Evolutionary conservation across 2,113 vertebrate genomes (phyloP).

Genomic region (Cynopterus brachyotis): DNA sequence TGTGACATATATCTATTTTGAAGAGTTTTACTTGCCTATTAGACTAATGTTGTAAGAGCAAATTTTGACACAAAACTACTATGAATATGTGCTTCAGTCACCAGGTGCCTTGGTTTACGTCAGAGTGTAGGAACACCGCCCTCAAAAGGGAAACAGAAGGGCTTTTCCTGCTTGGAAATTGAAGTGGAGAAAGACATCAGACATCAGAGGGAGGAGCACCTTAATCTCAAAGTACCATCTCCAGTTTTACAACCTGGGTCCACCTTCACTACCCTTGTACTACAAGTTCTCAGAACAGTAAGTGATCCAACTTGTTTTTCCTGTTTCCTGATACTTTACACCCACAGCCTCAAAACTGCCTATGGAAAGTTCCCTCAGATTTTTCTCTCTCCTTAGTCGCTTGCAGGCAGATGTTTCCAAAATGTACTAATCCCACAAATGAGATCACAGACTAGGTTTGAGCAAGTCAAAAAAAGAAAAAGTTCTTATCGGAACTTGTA

Average conservation of each 20-base stretch:
- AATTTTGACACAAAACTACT: not conserved
- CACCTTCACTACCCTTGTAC: not conserved
- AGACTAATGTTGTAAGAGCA: not conserved
- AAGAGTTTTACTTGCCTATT: not conserved
- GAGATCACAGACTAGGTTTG: not conserved
- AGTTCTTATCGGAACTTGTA: not conserved
- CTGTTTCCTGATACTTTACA: conserved; percentile 57
- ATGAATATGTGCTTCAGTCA: not conserved
- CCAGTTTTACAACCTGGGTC: conserved; percentile 25
- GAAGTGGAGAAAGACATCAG: not conserved
- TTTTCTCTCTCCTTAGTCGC: not conserved
- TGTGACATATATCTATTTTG: not conserved
- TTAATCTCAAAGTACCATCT: conserved; percentile 57
- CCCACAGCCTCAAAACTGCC: conserved; percentile 19
- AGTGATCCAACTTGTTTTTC: conserved; percentile 70
- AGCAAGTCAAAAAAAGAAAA: not conserved
- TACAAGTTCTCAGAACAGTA: not conserved
- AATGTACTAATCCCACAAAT: not conserved
- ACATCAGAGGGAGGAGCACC: not conserved
- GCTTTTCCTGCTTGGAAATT: not conserved
- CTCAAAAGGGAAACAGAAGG: not conserved
- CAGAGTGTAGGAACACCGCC: not conserved
- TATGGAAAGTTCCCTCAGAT: not conserved
- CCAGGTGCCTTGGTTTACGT: not conserved
- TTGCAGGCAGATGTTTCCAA: not conserved